Conservation (phyloP, 1,140 invertebrate genomes). For the Conus ventricosus region DNA sequence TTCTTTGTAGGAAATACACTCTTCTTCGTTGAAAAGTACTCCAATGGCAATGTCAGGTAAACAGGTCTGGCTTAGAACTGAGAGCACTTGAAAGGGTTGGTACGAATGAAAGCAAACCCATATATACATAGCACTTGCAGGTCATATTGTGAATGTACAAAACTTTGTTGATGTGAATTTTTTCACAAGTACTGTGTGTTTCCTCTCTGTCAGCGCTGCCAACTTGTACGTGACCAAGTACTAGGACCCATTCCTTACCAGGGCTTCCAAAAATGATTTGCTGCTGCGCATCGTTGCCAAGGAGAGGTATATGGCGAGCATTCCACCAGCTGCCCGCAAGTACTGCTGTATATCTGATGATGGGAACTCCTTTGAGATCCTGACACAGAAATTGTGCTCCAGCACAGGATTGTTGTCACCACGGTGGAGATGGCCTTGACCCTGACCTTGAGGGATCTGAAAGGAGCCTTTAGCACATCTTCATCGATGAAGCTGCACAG, state of each 20-base stretch:
- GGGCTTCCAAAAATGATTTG: constrained; percentile 38
- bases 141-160: no score
- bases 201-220: constrained; percentile 76
- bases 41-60: no score
- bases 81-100: no score
- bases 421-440: constrained; percentile 84
- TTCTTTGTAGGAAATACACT: no score
- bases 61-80: no score
- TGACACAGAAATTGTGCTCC: constrained; percentile 82
- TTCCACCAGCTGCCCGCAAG: constrained; percentile 81
- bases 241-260: constrained; percentile 74
- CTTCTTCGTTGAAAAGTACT: no score
- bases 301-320: constrained; percentile 84
- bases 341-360: constrained; percentile 83
- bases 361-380: constrained; percentile 80
- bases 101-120: no score
- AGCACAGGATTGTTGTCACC: constrained; percentile 85
- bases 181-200: no score
- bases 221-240: constrained; percentile 86
- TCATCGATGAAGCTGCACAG: constrained; percentile 70
- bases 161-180: no score
- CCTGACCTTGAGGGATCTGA: constrained; percentile 50
- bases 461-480: constrained; percentile 67
- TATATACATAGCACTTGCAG: no score
- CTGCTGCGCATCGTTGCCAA: constrained; percentile 84